Evolutionary conservation across 2,888 invertebrate genomes (phyloP), one percentile per base, ranked within the genome.

Genomic region (Itoplectis maculator): DNA sequence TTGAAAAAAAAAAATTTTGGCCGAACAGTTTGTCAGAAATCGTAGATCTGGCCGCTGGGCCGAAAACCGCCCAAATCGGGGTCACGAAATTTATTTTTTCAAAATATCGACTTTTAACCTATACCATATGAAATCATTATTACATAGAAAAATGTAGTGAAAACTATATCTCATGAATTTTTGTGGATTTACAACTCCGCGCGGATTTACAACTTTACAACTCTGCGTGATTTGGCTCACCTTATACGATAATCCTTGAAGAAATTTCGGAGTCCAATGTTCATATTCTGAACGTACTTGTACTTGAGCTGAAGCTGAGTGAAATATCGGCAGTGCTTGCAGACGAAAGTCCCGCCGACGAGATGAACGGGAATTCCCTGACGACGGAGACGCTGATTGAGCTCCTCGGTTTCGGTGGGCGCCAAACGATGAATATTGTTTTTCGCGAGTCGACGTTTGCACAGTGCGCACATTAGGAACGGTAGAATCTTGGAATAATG

Each of bases 261-360:
- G 89, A 96, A 96, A 15, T 91, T 90, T 89, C 91, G 89, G 93
- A 94, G 92, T 93, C 94, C 90, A 87, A 93, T 85, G 86, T 93
- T 87, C 93, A 94, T 85, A 88, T 92, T 90, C 89, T 94, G 89
- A 13, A 91, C 87, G 68, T 93, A 92, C 73, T 90, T 90, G 85
- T 92, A 95, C 81, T 96, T 96, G 87, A 96, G 94, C 79, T 96
- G 94, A 70, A 97, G 92, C 82, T 96, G 95, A 87, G 96, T 96
- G 93, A 96, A 97, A 92, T 96, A 96, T 78, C 96, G 95, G 88
- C 97, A 97, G 29, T 96, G 93, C 93, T 97, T 97, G 93, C 97
- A 97, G 56, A 97, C 95, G 69, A 96, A 96, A 0, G 96, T 95
- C 81, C 96, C 95, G 87, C 95, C 95, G 0, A 93, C 92, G 88